Percentiles rank a stretch among this genome's conserved stretches.
phyloP scores from a whole-genome alignment of 2,888 invertebrate genomes.

The Hypselothyrea guttata region DNA sequence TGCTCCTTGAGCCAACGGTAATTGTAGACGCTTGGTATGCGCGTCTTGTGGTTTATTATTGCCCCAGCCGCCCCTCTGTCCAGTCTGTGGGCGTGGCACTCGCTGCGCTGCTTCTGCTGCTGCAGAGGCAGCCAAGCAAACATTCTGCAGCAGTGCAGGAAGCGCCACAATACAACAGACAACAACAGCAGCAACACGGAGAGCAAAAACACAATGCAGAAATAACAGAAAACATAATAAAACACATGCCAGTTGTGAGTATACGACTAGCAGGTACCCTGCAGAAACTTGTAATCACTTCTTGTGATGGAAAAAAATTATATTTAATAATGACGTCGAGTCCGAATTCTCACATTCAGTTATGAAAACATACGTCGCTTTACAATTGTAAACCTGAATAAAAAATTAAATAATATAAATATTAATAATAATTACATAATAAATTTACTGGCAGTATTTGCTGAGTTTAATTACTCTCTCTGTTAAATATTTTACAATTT shows the following conservation, averaged over 20 bases:
- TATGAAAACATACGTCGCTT: too few species aligned
- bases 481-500: too few species aligned
- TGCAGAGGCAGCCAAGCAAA: constrained; percentile 67
- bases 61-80: constrained; percentile 17
- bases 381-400: too few species aligned
- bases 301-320: too few species aligned
- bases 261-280: constrained; percentile 7
- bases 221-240: constrained; percentile 28
- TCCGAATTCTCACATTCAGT: too few species aligned
- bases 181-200: constrained; percentile 3
- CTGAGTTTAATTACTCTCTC: too few species aligned
- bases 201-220: constrained; percentile 24
- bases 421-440: too few species aligned
- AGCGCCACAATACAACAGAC: constrained; percentile 33
- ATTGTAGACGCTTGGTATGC: constrained; percentile 69
- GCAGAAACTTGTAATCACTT: too few species aligned
- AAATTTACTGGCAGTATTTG: too few species aligned
- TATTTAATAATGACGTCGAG: too few species aligned
- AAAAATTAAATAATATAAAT: too few species aligned
- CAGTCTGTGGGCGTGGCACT: constrained; percentile 43
- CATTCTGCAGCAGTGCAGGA: constrained; percentile 58
- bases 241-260: constrained; percentile 1
- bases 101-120: constrained; percentile 56
- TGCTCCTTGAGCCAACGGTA: constrained; percentile 38
- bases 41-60: constrained; percentile 67